These are phyloP conservation scores for Lithophane ornitopus DNA, from an alignment of 2,888 invertebrate genomes.

Conservation along the genomic window DNA sequence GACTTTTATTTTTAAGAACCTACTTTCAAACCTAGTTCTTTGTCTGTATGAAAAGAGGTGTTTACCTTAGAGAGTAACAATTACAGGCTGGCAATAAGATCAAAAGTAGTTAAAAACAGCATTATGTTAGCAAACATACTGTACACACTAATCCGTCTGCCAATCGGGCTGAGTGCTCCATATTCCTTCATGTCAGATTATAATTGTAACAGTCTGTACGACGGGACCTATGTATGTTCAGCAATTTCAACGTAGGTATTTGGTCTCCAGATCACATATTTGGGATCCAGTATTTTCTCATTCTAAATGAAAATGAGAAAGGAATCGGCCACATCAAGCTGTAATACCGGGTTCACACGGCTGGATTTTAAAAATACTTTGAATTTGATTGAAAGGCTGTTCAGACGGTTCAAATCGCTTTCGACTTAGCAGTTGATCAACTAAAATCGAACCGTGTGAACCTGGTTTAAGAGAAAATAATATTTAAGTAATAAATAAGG, in stretches of 20 bases:
- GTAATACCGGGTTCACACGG: neutral
- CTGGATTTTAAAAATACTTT: too few relatives aligned
- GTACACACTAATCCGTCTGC: neutral
- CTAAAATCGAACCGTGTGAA: too few relatives aligned
- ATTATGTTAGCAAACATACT: neutral
- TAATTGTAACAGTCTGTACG: neutral
- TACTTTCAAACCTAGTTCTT: neutral
- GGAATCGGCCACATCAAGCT: neutral
- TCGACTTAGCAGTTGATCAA: too few relatives aligned
- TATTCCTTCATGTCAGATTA: neutral
- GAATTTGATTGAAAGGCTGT: too few relatives aligned
- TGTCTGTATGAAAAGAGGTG: neutral
- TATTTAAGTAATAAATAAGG: neutral
- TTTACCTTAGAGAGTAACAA: neutral
- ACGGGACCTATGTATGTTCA: neutral
- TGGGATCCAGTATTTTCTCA: neutral
- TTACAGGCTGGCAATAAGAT: neutral
- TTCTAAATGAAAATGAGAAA: neutral
- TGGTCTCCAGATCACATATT: neutral
- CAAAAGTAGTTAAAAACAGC: neutral
- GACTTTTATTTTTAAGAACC: neutral
- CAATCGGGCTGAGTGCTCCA: slow-evolving; percentile 12
- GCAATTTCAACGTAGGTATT: neutral
- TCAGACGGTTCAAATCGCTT: too few relatives aligned
- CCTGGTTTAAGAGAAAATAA: neutral